A percentile compares a stretch with the other conserved stretches of the same genome.
phyloP scores from a whole-genome alignment of 2,888 invertebrate genomes.

The Melanargia galathea region DNA sequence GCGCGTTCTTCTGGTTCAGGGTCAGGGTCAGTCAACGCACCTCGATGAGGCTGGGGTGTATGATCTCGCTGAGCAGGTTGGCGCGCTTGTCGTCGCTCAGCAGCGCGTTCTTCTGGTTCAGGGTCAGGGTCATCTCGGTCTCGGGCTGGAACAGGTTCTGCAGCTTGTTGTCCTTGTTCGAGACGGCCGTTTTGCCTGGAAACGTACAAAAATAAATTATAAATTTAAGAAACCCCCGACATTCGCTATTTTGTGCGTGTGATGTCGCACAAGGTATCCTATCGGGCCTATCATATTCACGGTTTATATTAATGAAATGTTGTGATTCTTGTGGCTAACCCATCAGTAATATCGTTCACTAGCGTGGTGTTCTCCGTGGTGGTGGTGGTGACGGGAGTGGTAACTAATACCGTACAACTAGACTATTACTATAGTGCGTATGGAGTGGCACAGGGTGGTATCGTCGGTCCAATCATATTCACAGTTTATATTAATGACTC shows the following conservation, averaged over 20 bases:
- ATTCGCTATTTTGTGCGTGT: too few species aligned
- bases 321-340: too few species aligned
- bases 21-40: constrained; percentile 45
- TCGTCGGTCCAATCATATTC: neutral
- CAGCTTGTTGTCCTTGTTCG: constrained; percentile 62
- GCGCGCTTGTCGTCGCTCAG: constrained; percentile 67
- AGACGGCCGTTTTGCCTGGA: constrained; percentile 58
- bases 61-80: constrained; percentile 62
- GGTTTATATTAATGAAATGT: too few species aligned
- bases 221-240: too few species aligned
- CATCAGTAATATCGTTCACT: constrained; percentile 56
- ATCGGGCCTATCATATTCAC: too few species aligned
- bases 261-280: neutral
- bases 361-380: constrained; percentile 67
- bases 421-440: too few species aligned
- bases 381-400: constrained; percentile 60
- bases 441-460: neutral
- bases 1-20: too few species aligned
- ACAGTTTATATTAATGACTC: neutral
- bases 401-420: too few species aligned
- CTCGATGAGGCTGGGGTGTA: constrained; percentile 72
- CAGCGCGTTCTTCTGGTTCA: constrained; percentile 70
- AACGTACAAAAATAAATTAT: neutral
- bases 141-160: constrained; percentile 72
- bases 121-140: constrained; percentile 57